Percentiles rank a stretch among this genome's conserved stretches.
Evolutionary conservation across 2,888 invertebrate genomes (phyloP).

Genomic region (Nemoura dubitans): DNA sequence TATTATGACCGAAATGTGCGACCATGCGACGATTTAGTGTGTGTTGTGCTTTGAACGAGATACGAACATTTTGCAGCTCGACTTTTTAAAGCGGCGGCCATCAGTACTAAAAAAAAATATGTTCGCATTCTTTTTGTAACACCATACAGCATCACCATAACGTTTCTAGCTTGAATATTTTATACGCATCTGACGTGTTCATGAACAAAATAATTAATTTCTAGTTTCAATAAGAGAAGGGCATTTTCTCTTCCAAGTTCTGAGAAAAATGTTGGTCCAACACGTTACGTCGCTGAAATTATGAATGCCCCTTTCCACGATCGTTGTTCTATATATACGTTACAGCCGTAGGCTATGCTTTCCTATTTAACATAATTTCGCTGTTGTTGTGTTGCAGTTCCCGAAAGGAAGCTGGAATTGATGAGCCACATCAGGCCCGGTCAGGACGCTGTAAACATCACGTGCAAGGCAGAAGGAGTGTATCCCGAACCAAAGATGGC

Average conservation of each 20-base stretch:
- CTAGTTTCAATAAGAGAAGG: not conserved
- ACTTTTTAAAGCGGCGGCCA: not conserved
- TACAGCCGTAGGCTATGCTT: not conserved
- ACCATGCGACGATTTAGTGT: not conserved
- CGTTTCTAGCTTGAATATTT: not conserved
- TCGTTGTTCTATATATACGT: not conserved
- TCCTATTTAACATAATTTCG: not conserved
- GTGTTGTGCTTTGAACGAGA: not conserved
- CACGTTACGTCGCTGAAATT: not conserved
- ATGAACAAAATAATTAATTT: not conserved
- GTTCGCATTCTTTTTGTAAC: not conserved
- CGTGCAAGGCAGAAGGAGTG: constrained; percentile 52
- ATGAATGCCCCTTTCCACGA: not conserved
- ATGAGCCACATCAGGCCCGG: constrained; percentile 49
- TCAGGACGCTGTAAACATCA: constrained; percentile 52
- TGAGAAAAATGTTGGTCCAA: not conserved
- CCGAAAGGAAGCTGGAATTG: constrained; percentile 51
- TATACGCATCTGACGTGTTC: not conserved
- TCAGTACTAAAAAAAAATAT: not conserved
- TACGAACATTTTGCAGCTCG: not conserved
- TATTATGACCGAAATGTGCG: not conserved
- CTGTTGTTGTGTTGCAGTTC: constrained; percentile 49
- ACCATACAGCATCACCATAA: not conserved
- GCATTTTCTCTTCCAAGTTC: not conserved
- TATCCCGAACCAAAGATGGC: constrained; percentile 54